Percentiles rank a stretch among this genome's conserved stretches.
phyloP scores from a whole-genome alignment of 2,797 vertebrate species.

The Helostoma temminkii region DNA sequence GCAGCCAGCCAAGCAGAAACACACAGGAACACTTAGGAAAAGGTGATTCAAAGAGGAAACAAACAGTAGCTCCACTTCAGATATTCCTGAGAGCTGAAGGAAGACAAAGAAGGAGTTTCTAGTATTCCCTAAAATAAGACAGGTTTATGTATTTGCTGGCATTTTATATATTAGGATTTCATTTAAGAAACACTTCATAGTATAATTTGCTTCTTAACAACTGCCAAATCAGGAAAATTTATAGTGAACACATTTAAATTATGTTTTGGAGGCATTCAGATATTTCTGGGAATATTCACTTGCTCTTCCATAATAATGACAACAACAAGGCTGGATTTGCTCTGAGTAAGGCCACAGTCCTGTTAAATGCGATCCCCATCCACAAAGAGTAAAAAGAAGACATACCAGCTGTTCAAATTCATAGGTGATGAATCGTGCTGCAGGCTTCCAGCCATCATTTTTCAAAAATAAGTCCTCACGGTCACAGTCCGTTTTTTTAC shows the following conservation, averaged over 20 bases:
- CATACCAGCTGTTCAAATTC: conserved; percentile 66
- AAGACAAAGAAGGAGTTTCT: conserved; percentile 15
- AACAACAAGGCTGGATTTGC: conserved; percentile 33
- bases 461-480: conserved; percentile 61
- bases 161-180: not conserved
- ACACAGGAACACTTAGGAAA: conserved; percentile 72
- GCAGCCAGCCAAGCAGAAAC: conserved; percentile 79
- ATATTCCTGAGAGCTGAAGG: conserved; percentile 49
- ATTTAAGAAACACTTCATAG: not conserved
- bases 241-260: not conserved
- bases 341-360: conserved; percentile 22
- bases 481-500: conserved; percentile 76
- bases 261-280: conserved; percentile 5
- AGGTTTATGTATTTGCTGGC: not conserved
- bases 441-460: conserved; percentile 67
- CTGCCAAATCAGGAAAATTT: not conserved
- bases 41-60: conserved; percentile 75
- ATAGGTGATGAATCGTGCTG: conserved; percentile 71
- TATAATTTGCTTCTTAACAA: not conserved
- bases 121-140: not conserved
- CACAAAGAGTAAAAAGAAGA: conserved; percentile 55
- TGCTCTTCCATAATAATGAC: conserved; percentile 24
- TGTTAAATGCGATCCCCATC: conserved; percentile 52
- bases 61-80: conserved; percentile 66
- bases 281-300: not conserved